Percentiles rank a stretch among this genome's conserved stretches.
phyloP scores from a whole-genome alignment of 2,888 invertebrate species.

The Drosophila mettleri region DNA sequence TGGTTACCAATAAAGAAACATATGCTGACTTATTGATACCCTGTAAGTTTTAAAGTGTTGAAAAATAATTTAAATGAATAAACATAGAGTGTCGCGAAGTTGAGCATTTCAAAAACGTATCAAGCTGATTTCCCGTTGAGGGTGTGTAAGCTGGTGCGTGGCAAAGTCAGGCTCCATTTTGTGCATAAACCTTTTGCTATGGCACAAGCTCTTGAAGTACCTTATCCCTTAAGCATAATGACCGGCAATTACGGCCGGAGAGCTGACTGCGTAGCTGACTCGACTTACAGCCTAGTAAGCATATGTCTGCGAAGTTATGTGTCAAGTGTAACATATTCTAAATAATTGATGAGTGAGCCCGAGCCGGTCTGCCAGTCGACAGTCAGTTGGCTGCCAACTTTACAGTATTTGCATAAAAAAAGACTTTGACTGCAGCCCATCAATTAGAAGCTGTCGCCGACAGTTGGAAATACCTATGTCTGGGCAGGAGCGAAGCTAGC shows the following conservation, averaged over 20 bases:
- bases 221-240: constrained; percentile 69
- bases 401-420: constrained; percentile 68
- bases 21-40: too few relatives aligned
- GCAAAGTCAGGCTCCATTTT: constrained; percentile 19
- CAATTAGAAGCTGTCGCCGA: constrained; percentile 58
- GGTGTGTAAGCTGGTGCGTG: constrained; percentile 19
- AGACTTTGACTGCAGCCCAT: constrained; percentile 65
- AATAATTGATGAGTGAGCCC: constrained; percentile 71
- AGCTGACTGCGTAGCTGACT: constrained; percentile 35
- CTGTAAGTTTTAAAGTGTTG: too few relatives aligned
- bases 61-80: too few relatives aligned
- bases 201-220: constrained; percentile 24
- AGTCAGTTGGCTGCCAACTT: constrained; percentile 27
- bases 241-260: constrained; percentile 67
- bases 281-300: constrained; percentile 45
- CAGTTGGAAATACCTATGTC: constrained; percentile 50
- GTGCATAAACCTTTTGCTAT: constrained; percentile 12
- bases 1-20: too few relatives aligned
- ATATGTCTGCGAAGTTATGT: constrained; percentile 68
- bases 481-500: constrained; percentile 5
- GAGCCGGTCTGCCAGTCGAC: constrained; percentile 6
- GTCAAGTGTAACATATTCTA: constrained; percentile 77
- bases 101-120: background rate
- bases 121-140: constrained; percentile 11
- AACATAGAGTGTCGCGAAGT: constrained; percentile 7